Percentiles rank a stretch among this genome's conserved stretches.
Conservation (phyloP, 2,113 vertebrate genomes). For the Colinus virginianus region DNA sequence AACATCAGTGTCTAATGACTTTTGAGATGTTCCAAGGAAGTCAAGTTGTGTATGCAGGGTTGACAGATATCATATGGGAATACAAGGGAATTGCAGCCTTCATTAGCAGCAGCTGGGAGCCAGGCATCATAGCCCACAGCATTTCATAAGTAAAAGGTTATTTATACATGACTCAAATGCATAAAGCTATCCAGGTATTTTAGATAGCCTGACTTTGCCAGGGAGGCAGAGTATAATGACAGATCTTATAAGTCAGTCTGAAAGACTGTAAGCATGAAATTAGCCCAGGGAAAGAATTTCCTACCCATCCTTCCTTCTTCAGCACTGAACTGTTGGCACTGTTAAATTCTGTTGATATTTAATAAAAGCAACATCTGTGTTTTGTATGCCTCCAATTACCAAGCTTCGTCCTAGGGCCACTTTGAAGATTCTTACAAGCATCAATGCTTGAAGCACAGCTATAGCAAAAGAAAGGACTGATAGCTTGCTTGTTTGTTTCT, state of each 20-base stretch:
- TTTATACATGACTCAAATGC: not conserved
- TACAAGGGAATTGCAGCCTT: not conserved
- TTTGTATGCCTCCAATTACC: constrained; percentile 62
- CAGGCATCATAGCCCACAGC: not conserved
- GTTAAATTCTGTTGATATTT: constrained; percentile 68
- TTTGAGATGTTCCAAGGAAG: not conserved
- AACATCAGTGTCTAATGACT: not conserved
- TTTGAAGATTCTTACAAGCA: constrained; percentile 21
- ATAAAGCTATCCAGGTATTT: not conserved
- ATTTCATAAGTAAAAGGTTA: not conserved
- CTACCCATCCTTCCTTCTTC: constrained; percentile 1
- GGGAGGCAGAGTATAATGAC: not conserved
- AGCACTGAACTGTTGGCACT: not conserved
- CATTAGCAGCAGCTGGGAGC: not conserved
- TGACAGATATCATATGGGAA: not conserved
- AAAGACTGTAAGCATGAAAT: constrained; percentile 24
- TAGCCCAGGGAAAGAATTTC: not conserved
- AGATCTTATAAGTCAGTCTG: not conserved
- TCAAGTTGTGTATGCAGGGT: fast-evolving
- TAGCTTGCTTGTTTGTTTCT: constrained; percentile 28
- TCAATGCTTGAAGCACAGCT: constrained; percentile 58
- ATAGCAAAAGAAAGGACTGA: constrained; percentile 52
- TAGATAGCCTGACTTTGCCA: not conserved
- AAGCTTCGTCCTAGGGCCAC: constrained; percentile 42
- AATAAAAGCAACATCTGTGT: constrained; percentile 74